Evolutionary conservation across 2,113 vertebrate species (phyloP), one percentile per base, ranked within the genome.

Genomic region (Poecile atricapillus): DNA sequence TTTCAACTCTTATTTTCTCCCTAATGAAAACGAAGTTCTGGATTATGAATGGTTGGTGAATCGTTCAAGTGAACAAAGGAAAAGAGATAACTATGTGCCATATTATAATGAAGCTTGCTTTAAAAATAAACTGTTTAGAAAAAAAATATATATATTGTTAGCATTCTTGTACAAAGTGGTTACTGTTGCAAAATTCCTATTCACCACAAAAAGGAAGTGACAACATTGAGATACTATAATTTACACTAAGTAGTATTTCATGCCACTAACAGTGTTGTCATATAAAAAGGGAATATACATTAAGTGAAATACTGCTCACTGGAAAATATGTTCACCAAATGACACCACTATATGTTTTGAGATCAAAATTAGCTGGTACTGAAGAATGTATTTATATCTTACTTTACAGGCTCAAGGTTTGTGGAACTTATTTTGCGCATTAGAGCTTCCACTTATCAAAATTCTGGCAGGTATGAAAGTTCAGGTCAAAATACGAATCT

Each of bases 381-480:
- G 47, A 83, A 25, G 21, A 74, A 69, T 52, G 49, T 58, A n/a
- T 81, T 83, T 87, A 25, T 55, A 44, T 82, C 50, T 91, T 89
- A 3, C 39, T 68, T 94, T 94, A 90, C 79, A 99, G 99, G 96
- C 80, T 89, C 97, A 97, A 76, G 98, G 98, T 33, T 97, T 99
- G 83, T 99, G 98, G 99, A 94, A 98, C 73, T 97, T 99, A 25
- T 99, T 98, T 97, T 98, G 96, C 70, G 97, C 95, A 37, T 94
- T 99, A 97, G 99, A 99, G 97, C 97, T 98, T 89, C 98, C 98
- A 84, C 98, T 99, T 98, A 98, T 98, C 83, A 98, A 98, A 74
- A 96, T 99, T 95, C 97, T 99, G 96, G 99, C 99, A 98, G 99
- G 99, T 99, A 94, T 97, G 95, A 43, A 85, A 93, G 44, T 83